Conservation (phyloP, 2,113 vertebrate genomes). For the Antechinus flavipes region DNA sequence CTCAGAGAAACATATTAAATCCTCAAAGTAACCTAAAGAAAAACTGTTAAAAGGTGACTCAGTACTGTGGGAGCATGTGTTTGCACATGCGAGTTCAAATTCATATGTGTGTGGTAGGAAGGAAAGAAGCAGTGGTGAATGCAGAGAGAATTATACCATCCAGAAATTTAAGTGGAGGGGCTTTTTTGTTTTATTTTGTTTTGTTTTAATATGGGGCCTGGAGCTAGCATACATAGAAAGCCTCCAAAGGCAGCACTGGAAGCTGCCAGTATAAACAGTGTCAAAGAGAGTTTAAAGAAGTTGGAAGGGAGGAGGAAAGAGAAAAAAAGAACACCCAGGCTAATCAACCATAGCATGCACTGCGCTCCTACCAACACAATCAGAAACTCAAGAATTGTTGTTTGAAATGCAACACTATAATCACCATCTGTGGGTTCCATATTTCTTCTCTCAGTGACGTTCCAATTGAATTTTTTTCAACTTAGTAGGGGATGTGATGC, state of each 20-base stretch:
- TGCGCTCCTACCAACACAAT: slow-evolving; percentile 59
- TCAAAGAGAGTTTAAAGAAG: slow-evolving; percentile 17
- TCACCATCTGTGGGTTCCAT: slow-evolving; percentile 62
- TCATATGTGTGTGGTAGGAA: neutral
- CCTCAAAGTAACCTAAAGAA: slow-evolving; percentile 24
- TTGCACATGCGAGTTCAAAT: neutral
- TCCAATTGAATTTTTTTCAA: slow-evolving; percentile 51
- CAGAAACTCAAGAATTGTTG: slow-evolving; percentile 52
- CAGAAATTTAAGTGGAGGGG: neutral
- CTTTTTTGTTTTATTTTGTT: neutral
- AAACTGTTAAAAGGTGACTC: neutral
- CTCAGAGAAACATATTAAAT: slow-evolving; percentile 5
- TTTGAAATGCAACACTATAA: slow-evolving; percentile 69
- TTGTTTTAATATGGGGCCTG: neutral
- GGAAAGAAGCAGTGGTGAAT: neutral
- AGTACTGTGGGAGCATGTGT: neutral
- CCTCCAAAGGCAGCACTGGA: neutral
- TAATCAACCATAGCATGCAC: slow-evolving; percentile 59
- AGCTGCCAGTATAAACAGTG: neutral
- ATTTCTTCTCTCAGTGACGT: slow-evolving; percentile 55
- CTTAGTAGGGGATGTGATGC: slow-evolving; percentile 50
- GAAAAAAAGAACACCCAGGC: slow-evolving; percentile 26
- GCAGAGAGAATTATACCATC: neutral
- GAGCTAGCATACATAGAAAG: neutral
- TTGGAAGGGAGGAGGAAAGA: neutral